These are phyloP conservation scores for Hydriomena furcata DNA, from an alignment of 2,888 invertebrate species.

Conservation along the genomic window DNA sequence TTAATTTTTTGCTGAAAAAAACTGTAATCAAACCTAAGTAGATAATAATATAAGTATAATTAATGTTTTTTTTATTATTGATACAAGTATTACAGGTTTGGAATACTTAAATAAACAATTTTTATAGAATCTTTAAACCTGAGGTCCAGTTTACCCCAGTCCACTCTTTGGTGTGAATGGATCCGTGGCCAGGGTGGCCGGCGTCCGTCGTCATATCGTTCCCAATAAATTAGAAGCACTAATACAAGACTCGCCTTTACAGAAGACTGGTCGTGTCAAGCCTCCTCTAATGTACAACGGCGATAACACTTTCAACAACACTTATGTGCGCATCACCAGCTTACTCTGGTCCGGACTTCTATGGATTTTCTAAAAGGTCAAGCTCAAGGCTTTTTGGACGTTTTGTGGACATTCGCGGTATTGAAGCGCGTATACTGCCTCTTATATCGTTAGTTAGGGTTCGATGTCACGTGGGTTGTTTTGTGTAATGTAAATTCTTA, in stretches of 20 bases:
- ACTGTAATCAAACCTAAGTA: no score
- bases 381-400: conserved; percentile 26
- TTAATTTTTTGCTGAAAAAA: no score
- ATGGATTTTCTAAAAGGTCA: conserved; percentile 1
- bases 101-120: no score
- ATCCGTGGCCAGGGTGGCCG: conserved; percentile 77
- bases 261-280: conserved; percentile 80
- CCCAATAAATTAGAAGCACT: conserved; percentile 82
- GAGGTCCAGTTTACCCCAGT: conserved; percentile 36
- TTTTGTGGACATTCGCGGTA: conserved; percentile 52
- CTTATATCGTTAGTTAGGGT: conserved; percentile 72
- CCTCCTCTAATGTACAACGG: conserved; percentile 77
- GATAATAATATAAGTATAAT: no score
- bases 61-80: no score
- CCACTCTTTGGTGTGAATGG: conserved; percentile 74
- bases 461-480: conserved; percentile 60
- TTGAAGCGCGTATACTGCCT: conserved; percentile 62
- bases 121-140: no score
- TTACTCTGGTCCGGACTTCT: conserved; percentile 42
- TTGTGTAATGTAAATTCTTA: conserved; percentile 69
- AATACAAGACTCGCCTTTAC: conserved; percentile 78
- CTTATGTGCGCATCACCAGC: conserved; percentile 59
- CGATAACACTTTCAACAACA: conserved; percentile 79
- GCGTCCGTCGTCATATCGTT: conserved; percentile 80
- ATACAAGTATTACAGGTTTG: no score